Evolutionary conservation across 2,113 vertebrate species (phyloP), one percentile per base, ranked within the genome.

Genomic region (Burhinus oedicnemus): DNA sequence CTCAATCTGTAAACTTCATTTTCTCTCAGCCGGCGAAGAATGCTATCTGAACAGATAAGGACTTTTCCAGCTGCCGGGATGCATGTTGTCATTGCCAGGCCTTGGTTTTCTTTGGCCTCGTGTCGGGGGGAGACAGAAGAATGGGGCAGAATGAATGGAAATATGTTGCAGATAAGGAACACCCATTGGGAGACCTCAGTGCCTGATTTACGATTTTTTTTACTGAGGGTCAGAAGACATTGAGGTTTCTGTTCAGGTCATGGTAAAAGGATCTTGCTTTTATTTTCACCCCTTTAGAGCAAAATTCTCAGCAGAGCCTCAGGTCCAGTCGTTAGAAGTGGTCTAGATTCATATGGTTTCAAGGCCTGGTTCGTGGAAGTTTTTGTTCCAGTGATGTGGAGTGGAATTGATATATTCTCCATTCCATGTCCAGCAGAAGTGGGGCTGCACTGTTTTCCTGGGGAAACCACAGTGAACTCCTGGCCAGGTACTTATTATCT

Each of bases 61-160:
- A 89, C 36, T 82, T 91, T 94, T 95, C 77, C 70, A 89, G 44
- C 65, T 93, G 94, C 49, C 93, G 85, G 58, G 45, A 54, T 66
- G 12, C 12, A 80, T 93, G 77, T 61, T 84, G 77, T 93, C 78
- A 47, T 13, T 54, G 17, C 7, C 6, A 64, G 8, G 12, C 40
- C 54, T 79, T 62, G 9, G 18, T 64, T 71, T 91, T 36, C 36
- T 57, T 84, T 32, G 44, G 16, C 5, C 9, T 17, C 11, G 0
- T 65, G 42, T 86, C 11, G 6, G 1, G 2, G 3, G 5, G 4
- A 51, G 12, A n/a, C 32, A 40, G 25, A 51, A 75, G 22, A 72
- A 72, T 42, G 34, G 10, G 20, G 8, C 8, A 45, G 26, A 75
- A 81, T 40, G 15, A 69, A 66, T 42, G 32, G 9, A 68, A 69